Conservation (phyloP, 2,888 invertebrate species). For the Apodemia mormo region DNA sequence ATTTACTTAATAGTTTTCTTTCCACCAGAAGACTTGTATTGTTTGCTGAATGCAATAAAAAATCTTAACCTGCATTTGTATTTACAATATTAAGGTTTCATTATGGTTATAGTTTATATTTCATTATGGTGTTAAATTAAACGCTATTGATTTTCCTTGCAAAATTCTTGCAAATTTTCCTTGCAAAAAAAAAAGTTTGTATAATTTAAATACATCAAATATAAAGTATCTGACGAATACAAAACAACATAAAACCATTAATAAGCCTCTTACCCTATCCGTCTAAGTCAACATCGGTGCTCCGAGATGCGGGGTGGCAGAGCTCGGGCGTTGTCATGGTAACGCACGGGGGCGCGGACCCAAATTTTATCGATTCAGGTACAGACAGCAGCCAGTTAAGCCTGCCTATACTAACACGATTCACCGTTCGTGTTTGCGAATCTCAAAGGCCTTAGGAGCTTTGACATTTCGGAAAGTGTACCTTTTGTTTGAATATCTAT, state of each 20-base stretch:
- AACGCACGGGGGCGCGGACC: slow-evolving; percentile 77
- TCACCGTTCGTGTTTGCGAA: slow-evolving; percentile 76
- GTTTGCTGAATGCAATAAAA: too few relatives aligned
- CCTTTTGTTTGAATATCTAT: slow-evolving; percentile 55
- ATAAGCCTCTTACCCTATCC: slow-evolving; percentile 82
- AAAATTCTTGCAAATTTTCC: background rate
- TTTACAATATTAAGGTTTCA: too few relatives aligned
- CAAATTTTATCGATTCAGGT: slow-evolving; percentile 81
- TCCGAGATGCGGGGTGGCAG: slow-evolving; percentile 58
- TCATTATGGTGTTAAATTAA: too few relatives aligned
- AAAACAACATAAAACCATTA: slow-evolving; percentile 79
- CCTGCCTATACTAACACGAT: slow-evolving; percentile 76
- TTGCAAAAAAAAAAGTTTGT: background rate
- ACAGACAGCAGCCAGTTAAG: slow-evolving; percentile 76
- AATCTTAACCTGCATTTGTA: too few relatives aligned
- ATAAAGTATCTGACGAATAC: slow-evolving; percentile 47
- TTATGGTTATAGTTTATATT: too few relatives aligned
- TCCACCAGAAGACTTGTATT: too few relatives aligned
- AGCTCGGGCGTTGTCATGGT: slow-evolving; percentile 64
- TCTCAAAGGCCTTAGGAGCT: slow-evolving; percentile 74
- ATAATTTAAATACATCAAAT: slow-evolving; percentile 19
- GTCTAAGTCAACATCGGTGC: slow-evolving; percentile 81
- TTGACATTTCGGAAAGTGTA: slow-evolving; percentile 68
- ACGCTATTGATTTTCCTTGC: background rate
- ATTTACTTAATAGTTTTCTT: too few relatives aligned